These are phyloP conservation scores for Cylloceria caligata DNA, from an alignment of 2,888 invertebrate species.

Conservation along the genomic window DNA sequence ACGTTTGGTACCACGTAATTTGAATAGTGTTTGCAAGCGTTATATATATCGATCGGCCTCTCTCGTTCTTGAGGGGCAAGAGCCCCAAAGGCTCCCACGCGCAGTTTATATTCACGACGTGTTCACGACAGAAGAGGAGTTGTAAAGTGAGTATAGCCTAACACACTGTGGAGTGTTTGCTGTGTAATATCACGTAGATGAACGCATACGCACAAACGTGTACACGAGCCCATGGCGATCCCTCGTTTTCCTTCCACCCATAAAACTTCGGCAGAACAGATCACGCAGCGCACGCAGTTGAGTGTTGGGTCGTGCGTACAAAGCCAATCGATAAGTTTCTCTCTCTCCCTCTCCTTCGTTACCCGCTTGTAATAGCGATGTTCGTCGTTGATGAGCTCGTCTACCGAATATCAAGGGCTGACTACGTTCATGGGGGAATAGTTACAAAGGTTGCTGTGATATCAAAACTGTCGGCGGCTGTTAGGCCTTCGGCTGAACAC, in stretches of 20 bases:
- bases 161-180: not conserved
- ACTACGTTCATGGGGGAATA: not conserved
- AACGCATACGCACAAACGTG: not conserved
- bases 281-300: conserved; percentile 8
- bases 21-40: conserved; percentile 40
- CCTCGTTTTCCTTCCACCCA: not conserved
- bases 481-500: not conserved
- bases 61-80: conserved; percentile 7
- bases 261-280: conserved; percentile 20
- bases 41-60: conserved; percentile 45
- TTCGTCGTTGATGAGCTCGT: conserved; percentile 16
- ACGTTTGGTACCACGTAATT: conserved; percentile 46
- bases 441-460: conserved; percentile 3
- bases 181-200: not conserved
- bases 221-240: not conserved
- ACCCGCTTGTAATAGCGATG: not conserved
- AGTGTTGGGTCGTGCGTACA: conserved; percentile 38
- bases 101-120: conserved; percentile 23
- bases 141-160: not conserved
- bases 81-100: conserved; percentile 26
- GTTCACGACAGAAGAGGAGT: conserved; percentile 1
- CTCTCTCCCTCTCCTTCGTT: not conserved
- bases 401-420: conserved; percentile 3
- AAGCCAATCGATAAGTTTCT: conserved; percentile 47
- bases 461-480: not conserved